Conservation (phyloP, 2,888 invertebrate genomes). For the Xestobium rufovillosum region DNA sequence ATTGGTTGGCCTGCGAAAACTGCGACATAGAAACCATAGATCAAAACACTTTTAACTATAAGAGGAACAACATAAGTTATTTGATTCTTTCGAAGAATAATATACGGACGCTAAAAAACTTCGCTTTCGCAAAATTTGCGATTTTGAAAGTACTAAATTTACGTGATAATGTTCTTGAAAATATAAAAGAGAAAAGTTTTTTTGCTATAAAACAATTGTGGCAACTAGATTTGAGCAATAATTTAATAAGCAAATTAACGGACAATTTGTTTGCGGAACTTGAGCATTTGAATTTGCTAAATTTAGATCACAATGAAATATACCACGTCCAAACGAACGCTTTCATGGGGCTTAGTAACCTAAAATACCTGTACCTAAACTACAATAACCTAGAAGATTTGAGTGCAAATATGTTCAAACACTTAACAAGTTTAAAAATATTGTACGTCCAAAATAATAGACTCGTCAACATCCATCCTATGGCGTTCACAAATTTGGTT, state of each 20-base stretch:
- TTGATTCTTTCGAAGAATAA: slow-evolving; percentile 32
- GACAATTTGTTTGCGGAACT: slow-evolving; percentile 38
- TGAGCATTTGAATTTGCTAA: slow-evolving; percentile 37
- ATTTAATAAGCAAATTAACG: slow-evolving; percentile 32
- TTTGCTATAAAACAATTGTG: slow-evolving; percentile 33
- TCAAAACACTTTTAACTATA: slow-evolving; percentile 34
- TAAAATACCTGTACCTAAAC: slow-evolving; percentile 41
- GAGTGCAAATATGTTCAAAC: slow-evolving; percentile 35
- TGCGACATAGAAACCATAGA: slow-evolving; percentile 35
- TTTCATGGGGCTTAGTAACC: slow-evolving; percentile 37
- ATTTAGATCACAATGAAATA: slow-evolving; percentile 38
- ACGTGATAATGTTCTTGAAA: slow-evolving; percentile 35
- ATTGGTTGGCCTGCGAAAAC: slow-evolving; percentile 36
- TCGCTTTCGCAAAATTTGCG: slow-evolving; percentile 33
- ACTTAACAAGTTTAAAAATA: slow-evolving; percentile 37
- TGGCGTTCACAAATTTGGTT: slow-evolving; percentile 38
- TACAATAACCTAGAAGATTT: slow-evolving; percentile 40
- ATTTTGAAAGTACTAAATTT: slow-evolving; percentile 37
- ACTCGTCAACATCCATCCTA: slow-evolving; percentile 37
- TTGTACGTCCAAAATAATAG: slow-evolving; percentile 41
- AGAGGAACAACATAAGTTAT: slow-evolving; percentile 33
- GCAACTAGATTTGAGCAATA: slow-evolving; percentile 36
- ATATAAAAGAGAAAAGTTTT: slow-evolving; percentile 39
- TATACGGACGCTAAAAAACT: slow-evolving; percentile 29
- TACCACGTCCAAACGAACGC: slow-evolving; percentile 36